These are phyloP conservation scores for Papilio glaucus DNA, from an alignment of 1,140 invertebrate genomes.

Conservation along the genomic window DNA sequence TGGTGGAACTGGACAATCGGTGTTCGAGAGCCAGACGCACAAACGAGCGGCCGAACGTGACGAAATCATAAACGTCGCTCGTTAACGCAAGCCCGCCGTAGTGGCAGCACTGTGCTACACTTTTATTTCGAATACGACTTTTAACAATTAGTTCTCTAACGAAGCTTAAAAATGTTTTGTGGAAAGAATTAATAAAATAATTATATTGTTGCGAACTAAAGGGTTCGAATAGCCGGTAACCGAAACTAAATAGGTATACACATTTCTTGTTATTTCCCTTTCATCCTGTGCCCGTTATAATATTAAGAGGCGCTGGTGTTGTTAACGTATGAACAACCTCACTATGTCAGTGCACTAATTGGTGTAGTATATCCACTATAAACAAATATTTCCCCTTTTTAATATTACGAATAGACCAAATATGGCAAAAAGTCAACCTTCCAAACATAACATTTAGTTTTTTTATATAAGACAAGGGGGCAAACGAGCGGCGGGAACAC, in stretches of 20 bases:
- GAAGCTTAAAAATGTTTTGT: background rate
- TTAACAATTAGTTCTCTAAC: slow-evolving; percentile 25
- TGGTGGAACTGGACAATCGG: slow-evolving; percentile 1
- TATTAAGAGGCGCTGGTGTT: too few relatives aligned
- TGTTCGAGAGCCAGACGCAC: slow-evolving; percentile 5
- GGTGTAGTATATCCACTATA: too few relatives aligned
- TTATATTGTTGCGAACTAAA: background rate
- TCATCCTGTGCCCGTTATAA: too few relatives aligned
- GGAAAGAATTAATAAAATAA: background rate
- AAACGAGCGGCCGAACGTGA: slow-evolving; percentile 27
- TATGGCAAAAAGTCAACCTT: too few relatives aligned
- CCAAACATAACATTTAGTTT: too few relatives aligned
- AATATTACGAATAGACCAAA: too few relatives aligned
- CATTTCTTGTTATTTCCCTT: too few relatives aligned
- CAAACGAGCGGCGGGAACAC: too few relatives aligned
- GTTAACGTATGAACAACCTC: too few relatives aligned
- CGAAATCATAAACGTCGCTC: slow-evolving; percentile 17
- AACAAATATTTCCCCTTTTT: too few relatives aligned
- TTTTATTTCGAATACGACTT: background rate
- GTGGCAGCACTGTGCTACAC: slow-evolving; percentile 8
- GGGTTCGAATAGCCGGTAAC: background rate
- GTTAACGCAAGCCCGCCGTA: background rate
- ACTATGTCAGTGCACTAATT: too few relatives aligned
- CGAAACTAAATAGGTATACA: background rate
- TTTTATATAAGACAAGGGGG: too few relatives aligned